phyloP scores from a whole-genome alignment of 2,888 invertebrate genomes.

The Meganola albula region DNA sequence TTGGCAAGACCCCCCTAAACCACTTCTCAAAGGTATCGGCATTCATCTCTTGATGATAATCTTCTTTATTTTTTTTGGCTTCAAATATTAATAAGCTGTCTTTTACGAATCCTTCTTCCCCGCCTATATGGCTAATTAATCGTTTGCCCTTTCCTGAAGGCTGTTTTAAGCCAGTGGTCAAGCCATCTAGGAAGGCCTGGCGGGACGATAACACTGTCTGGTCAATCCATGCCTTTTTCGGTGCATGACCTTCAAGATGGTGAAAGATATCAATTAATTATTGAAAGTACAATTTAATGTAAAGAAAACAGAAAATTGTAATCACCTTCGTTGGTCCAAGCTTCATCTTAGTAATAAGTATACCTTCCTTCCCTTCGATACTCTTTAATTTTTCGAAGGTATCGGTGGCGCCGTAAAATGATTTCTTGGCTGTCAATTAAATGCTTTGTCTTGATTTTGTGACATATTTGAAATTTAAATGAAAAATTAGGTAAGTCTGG shows the following conservation, averaged over 20 bases:
- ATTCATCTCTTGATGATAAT: slow-evolving; percentile 9
- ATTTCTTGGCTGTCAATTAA: slow-evolving; percentile 15
- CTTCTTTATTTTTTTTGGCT: slow-evolving; percentile 9
- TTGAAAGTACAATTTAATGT: slow-evolving; percentile 8
- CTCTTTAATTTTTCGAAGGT: slow-evolving; percentile 9
- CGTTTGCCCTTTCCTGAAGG: slow-evolving; percentile 6
- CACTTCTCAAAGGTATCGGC: slow-evolving; percentile 6
- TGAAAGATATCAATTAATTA: slow-evolving; percentile 6
- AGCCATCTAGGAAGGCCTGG: neutral
- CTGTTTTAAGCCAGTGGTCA: slow-evolving; percentile 3
- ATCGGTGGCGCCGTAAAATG: slow-evolving; percentile 21
- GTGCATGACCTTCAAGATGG: neutral
- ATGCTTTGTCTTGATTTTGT: slow-evolving; percentile 14
- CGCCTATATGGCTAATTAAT: slow-evolving; percentile 8
- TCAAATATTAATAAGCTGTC: slow-evolving; percentile 10
- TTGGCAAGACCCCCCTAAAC: slow-evolving; percentile 16
- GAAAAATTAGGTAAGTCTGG: slow-evolving; percentile 16
- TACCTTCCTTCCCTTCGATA: slow-evolving; percentile 14
- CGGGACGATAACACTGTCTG: neutral
- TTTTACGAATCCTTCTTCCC: slow-evolving; percentile 4
- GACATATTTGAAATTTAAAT: slow-evolving; percentile 16
- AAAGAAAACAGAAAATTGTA: slow-evolving; percentile 5
- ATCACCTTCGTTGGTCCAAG: slow-evolving; percentile 18
- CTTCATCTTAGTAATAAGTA: slow-evolving; percentile 20
- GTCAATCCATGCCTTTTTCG: neutral